Percentiles rank a stretch among this genome's conserved stretches.
These are phyloP conservation scores for Hylaea fasciaria DNA, from an alignment of 2,888 invertebrate genomes.

Conservation along the genomic window DNA sequence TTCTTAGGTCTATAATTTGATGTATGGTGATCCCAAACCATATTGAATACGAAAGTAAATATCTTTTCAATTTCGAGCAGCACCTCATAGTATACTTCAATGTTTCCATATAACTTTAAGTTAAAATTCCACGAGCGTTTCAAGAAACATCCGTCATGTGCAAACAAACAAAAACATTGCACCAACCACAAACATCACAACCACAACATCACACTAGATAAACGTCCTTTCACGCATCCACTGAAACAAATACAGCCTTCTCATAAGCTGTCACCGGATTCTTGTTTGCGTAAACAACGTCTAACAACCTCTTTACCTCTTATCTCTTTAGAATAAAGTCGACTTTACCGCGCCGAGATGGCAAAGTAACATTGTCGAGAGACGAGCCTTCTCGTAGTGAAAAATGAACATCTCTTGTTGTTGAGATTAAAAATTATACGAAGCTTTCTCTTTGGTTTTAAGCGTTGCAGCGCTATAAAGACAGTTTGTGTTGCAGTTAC, in stretches of 20 bases:
- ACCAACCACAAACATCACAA: conserved; percentile 40
- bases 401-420: conserved; percentile 79
- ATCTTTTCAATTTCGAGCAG: not conserved
- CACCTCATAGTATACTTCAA: not conserved
- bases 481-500: conserved; percentile 38
- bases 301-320: conserved; percentile 21
- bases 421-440: conserved; percentile 80
- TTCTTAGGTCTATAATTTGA: no score
- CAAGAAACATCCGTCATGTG: not conserved
- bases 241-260: conserved; percentile 63
- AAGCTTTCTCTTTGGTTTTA: conserved; percentile 56
- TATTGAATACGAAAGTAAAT: no score
- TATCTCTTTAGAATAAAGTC: conserved; percentile 49
- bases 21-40: no score
- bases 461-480: conserved; percentile 40
- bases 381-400: conserved; percentile 61
- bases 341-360: conserved; percentile 38
- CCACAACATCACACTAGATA: conserved; percentile 32
- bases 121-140: conserved; percentile 1
- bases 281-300: conserved; percentile 44
- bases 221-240: conserved; percentile 41
- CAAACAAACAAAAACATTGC: conserved; percentile 28
- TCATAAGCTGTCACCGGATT: conserved; percentile 73
- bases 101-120: not conserved
- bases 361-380: conserved; percentile 37